Evolutionary conservation across 92 coral and sea anemone species (phyloP).

Genomic region (Diadumene lineata): DNA sequence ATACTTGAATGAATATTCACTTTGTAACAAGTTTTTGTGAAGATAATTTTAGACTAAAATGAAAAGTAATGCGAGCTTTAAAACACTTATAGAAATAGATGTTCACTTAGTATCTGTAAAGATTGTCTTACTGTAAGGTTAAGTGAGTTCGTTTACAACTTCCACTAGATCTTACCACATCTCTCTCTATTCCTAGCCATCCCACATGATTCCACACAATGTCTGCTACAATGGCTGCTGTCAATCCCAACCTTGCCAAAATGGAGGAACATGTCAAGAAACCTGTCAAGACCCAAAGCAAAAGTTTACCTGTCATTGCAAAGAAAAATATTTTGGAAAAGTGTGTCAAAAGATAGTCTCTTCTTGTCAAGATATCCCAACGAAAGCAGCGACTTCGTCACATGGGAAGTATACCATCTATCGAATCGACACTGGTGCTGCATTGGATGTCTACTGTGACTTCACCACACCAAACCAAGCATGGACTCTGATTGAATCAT

Average conservation of each 20-base stretch:
- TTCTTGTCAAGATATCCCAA: slow-evolving; percentile 11
- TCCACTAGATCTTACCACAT: too few relatives aligned
- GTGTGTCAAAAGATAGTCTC: not conserved
- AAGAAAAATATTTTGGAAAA: not conserved
- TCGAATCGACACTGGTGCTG: not conserved
- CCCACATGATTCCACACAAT: not conserved
- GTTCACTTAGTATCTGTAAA: too few relatives aligned
- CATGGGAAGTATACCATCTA: slow-evolving; percentile 21
- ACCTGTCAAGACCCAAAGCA: not conserved
- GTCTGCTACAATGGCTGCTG: not conserved
- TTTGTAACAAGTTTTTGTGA: too few relatives aligned
- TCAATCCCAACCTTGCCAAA: not conserved
- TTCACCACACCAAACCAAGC: not conserved
- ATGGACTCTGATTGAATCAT: slow-evolving; percentile 29
- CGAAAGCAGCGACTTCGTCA: not conserved
- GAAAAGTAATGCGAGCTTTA: too few relatives aligned
- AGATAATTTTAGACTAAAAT: too few relatives aligned
- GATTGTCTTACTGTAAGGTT: too few relatives aligned
- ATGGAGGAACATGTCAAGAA: slow-evolving; percentile 17
- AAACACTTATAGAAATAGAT: too few relatives aligned
- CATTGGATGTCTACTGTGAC: slow-evolving; percentile 33
- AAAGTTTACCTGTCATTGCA: slow-evolving; percentile 23
- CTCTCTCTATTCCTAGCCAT: too few relatives aligned
- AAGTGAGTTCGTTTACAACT: too few relatives aligned
- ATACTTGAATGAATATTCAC: too few relatives aligned